These are phyloP conservation scores for Harpegnathos saltator DNA, from an alignment of 1,140 invertebrate species.

Conservation along the genomic window DNA sequence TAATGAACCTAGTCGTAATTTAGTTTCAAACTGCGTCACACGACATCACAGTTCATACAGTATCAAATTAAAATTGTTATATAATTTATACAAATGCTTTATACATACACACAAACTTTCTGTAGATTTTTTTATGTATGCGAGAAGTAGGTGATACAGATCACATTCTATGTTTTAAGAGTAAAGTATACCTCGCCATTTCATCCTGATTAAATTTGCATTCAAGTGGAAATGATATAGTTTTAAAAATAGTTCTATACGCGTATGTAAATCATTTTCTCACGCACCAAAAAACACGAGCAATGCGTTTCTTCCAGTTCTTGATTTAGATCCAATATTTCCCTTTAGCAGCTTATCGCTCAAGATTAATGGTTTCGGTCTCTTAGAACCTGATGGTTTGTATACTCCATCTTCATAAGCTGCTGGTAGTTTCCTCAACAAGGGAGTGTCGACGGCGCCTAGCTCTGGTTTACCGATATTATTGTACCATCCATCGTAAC, in stretches of 20 bases:
- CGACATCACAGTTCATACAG: too few species aligned
- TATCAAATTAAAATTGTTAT: too few species aligned
- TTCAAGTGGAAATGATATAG: background rate
- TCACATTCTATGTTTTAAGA: too few species aligned
- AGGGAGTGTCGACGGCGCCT: conserved; percentile 87
- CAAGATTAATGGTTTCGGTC: conserved; percentile 87
- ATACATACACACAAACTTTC: too few species aligned
- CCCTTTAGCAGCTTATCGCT: conserved; percentile 87
- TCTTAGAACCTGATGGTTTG: conserved; percentile 81
- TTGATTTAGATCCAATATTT: conserved; percentile 84
- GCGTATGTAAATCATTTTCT: background rate
- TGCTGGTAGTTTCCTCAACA: conserved; percentile 87
- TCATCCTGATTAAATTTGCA: too few species aligned
- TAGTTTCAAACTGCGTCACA: too few species aligned
- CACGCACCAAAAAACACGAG: conserved; percentile 90
- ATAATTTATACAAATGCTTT: too few species aligned
- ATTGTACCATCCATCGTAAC: conserved; percentile 90
- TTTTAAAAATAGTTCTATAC: conserved; percentile 6
- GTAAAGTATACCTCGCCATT: too few species aligned
- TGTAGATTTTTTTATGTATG: too few species aligned
- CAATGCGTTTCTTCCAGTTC: conserved; percentile 88
- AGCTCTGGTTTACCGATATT: conserved; percentile 87
- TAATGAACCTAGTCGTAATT: too few species aligned
- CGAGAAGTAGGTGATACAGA: too few species aligned
- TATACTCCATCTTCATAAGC: conserved; percentile 89